Percentiles rank a stretch among this genome's conserved stretches.
Conservation (phyloP, 1,140 invertebrate genomes). For the Drosophila virilis region DNA sequence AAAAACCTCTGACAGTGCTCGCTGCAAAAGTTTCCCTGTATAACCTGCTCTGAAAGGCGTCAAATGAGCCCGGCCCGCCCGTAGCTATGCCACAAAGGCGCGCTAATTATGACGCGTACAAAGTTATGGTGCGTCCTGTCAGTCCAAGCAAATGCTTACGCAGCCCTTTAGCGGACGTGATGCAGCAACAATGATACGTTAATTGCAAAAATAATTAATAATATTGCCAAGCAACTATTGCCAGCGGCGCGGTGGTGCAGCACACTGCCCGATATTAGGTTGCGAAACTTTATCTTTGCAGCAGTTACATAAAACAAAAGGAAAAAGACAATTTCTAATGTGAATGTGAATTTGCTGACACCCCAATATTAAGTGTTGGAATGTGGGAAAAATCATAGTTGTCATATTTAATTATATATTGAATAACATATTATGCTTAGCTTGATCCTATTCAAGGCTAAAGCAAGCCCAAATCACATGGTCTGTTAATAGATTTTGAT, state of each 20-base stretch:
- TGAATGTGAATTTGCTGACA: background rate
- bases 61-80: conserved; percentile 51
- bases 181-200: conserved; percentile 78
- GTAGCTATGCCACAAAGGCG: conserved; percentile 46
- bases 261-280: conserved; percentile 24
- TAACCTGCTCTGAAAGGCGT: conserved; percentile 48
- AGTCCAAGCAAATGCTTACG: conserved; percentile 56
- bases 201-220: conserved; percentile 83
- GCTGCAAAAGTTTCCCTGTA: conserved; percentile 20
- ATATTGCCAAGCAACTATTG: conserved; percentile 58
- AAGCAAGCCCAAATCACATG: too few relatives aligned
- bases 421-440: background rate
- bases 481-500: too few relatives aligned
- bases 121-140: conserved; percentile 42
- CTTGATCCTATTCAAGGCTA: background rate
- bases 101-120: conserved; percentile 78
- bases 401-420: background rate
- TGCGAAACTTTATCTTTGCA: background rate
- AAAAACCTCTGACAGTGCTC: too few relatives aligned
- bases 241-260: background rate
- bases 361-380: background rate
- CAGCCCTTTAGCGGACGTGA: conserved; percentile 67
- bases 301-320: conserved; percentile 2
- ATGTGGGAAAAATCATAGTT: background rate
- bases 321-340: background rate